A percentile compares a stretch with the other conserved stretches of the same genome.
These are phyloP conservation scores for Chrysolina oricalcia DNA, from an alignment of 2,888 invertebrate genomes.

Conservation along the genomic window DNA sequence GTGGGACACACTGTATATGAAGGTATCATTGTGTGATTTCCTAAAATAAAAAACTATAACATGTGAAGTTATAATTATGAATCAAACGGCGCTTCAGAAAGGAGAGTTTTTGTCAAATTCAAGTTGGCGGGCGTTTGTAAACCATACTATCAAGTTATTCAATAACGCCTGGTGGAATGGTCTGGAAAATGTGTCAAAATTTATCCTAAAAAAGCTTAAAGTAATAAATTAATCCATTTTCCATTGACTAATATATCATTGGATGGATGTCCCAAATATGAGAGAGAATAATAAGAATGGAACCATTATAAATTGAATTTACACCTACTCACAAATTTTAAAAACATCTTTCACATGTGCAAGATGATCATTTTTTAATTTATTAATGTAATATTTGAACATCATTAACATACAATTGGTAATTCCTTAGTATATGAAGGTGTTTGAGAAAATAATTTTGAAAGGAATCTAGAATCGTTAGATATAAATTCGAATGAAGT, in stretches of 20 bases:
- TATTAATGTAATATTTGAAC: constrained; percentile 49
- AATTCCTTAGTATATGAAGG: constrained; percentile 43
- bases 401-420: constrained; percentile 53
- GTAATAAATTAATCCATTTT: neutral
- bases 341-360: constrained; percentile 38
- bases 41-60: too few species aligned
- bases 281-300: constrained; percentile 19
- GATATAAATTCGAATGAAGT: neutral
- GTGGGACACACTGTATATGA: too few species aligned
- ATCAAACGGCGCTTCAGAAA: too few species aligned
- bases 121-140: too few species aligned
- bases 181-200: too few species aligned
- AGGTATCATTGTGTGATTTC: too few species aligned
- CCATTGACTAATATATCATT: constrained; percentile 10
- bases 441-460: constrained; percentile 45
- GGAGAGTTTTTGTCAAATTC: too few species aligned
- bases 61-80: too few species aligned
- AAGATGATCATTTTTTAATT: constrained; percentile 49
- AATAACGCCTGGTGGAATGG: too few species aligned
- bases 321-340: constrained; percentile 48
- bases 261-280: neutral
- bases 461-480: constrained; percentile 30
- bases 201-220: too few species aligned
- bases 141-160: too few species aligned
- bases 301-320: constrained; percentile 46